Conservation (phyloP, 1,140 invertebrate species). For the Monomorium pharaonis region DNA sequence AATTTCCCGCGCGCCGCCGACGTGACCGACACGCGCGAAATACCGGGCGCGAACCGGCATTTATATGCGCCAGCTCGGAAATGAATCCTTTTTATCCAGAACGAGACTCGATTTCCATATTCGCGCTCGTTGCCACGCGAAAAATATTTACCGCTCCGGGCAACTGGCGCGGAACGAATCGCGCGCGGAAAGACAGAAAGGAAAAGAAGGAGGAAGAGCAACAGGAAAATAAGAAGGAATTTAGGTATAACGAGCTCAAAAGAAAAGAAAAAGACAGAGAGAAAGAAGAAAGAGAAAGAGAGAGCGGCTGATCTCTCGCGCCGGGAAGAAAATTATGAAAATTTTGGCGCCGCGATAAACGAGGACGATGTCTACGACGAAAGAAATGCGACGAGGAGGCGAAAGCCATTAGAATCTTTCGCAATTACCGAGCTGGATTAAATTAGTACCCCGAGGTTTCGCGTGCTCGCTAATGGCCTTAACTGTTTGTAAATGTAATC, state of each 20-base stretch:
- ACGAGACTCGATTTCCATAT: conserved; percentile 65
- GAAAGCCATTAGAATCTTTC: conserved; percentile 71
- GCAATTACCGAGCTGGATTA: conserved; percentile 70
- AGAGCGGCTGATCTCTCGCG: neutral
- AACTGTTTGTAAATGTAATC: conserved; percentile 77
- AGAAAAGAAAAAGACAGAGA: neutral
- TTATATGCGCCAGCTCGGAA: conserved; percentile 60
- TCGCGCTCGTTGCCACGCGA: conserved; percentile 22
- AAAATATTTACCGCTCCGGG: conserved; percentile 26
- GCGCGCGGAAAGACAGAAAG: neutral
- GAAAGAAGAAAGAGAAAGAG: neutral
- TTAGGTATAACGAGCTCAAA: neutral
- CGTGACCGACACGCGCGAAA: conserved; percentile 53
- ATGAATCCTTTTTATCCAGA: conserved; percentile 63
- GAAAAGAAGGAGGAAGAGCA: neutral
- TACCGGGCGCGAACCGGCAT: conserved; percentile 37
- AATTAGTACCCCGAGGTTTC: conserved; percentile 70
- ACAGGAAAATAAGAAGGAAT: neutral
- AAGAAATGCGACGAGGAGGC: conserved; percentile 50
- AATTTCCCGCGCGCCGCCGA: conserved; percentile 42
- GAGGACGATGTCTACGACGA: conserved; percentile 34
- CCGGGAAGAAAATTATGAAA: conserved; percentile 60
- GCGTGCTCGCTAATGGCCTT: conserved; percentile 73
- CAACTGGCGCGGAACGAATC: neutral
- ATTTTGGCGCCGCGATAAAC: conserved; percentile 33